Conservation (phyloP, 2,113 vertebrate genomes). For the Kryptolebias marmoratus region DNA sequence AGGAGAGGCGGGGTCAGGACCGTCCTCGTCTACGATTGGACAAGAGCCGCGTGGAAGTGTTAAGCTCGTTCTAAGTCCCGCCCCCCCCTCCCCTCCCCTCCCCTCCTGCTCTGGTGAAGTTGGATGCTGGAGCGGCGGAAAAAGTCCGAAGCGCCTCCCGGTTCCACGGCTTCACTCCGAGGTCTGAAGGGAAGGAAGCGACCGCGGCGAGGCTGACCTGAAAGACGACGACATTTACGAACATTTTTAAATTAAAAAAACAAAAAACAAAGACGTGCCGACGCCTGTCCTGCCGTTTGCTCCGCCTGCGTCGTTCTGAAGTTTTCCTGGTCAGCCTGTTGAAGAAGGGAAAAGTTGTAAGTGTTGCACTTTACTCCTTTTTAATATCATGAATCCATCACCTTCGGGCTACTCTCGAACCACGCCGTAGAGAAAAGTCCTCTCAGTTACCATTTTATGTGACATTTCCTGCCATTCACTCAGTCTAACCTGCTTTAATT, state of each 20-base stretch:
- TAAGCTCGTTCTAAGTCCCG: slow-evolving; percentile 38
- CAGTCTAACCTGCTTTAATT: background rate
- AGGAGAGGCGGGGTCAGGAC: slow-evolving; percentile 41
- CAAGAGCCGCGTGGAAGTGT: slow-evolving; percentile 8
- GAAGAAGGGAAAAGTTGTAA: background rate
- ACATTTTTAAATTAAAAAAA: background rate
- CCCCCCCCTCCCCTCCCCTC: too few species aligned
- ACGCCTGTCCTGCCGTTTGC: background rate
- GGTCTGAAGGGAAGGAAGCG: slow-evolving; percentile 3
- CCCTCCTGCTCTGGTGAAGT: slow-evolving; percentile 25
- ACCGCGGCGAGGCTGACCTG: slow-evolving; percentile 41
- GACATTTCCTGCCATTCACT: slow-evolving; percentile 32
- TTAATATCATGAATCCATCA: too few species aligned
- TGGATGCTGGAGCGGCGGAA: slow-evolving; percentile 27
- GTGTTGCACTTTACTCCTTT: background rate
- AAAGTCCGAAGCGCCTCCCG: background rate
- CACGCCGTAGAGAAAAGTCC: too few species aligned
- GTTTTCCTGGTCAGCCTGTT: slow-evolving; percentile 51
- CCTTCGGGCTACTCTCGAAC: too few species aligned
- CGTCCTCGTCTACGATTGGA: slow-evolving; percentile 55
- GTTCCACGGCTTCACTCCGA: slow-evolving; percentile 4
- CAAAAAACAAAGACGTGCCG: background rate
- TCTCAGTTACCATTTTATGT: background rate
- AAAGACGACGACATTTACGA: background rate
- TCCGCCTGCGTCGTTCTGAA: slow-evolving; percentile 16